Percentiles rank a stretch among this genome's conserved stretches.
Conservation (phyloP, 1,140 invertebrate species). For the Mercenaria mercenaria region DNA sequence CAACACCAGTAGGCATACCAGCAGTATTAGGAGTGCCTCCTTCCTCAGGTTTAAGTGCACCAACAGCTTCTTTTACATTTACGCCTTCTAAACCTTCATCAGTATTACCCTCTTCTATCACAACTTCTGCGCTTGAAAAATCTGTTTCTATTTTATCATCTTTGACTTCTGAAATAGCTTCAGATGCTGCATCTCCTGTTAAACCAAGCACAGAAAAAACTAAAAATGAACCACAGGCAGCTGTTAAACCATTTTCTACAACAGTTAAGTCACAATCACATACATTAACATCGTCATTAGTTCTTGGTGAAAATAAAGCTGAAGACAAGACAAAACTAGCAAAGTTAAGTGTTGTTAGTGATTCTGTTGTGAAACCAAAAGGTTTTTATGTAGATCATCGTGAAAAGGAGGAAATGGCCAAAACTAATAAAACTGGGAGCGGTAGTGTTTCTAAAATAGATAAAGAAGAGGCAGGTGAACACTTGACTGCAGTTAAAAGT, state of each 20-base stretch:
- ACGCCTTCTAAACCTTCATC: background rate
- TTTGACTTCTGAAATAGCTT: slow-evolving; percentile 51
- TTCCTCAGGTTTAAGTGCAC: background rate
- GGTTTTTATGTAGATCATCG: slow-evolving; percentile 20
- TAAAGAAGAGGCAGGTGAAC: background rate
- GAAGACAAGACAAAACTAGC: background rate
- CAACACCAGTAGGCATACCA: background rate
- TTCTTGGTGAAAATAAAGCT: background rate
- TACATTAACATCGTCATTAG: background rate
- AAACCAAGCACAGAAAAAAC: background rate
- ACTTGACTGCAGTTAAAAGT: background rate
- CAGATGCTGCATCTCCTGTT: background rate
- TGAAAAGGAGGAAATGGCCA: background rate
- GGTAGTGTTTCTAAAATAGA: background rate
- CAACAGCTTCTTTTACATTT: background rate
- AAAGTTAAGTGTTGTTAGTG: background rate
- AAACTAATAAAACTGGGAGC: background rate
- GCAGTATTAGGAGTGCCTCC: background rate
- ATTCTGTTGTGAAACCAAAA: background rate
- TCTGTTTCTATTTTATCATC: slow-evolving; percentile 42
- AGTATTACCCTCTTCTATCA: slow-evolving; percentile 23
- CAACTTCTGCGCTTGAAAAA: slow-evolving; percentile 26
- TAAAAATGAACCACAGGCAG: background rate
- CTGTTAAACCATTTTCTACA: too few species aligned
- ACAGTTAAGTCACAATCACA: background rate